Evolutionary conservation across 2,113 vertebrate species (phyloP), one percentile per base, ranked within the genome.

Genomic region (Thunnus maccoyii): DNA sequence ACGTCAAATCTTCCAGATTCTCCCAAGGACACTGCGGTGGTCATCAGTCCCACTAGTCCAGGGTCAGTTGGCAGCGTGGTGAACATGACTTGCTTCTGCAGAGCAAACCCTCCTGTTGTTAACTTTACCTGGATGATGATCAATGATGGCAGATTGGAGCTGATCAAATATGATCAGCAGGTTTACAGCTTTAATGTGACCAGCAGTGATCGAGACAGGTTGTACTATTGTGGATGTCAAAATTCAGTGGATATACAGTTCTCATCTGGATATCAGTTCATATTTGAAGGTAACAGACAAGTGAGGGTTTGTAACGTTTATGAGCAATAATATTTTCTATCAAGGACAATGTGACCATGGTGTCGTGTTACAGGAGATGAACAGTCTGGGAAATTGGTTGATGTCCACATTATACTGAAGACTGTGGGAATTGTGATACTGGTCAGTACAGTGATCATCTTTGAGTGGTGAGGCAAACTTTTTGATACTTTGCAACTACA

Each of bases 11-110:
- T 30, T 27, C 63, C 63, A 90, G 91, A 89, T 25, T 13, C 85
- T 22, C 88, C 89, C 11, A 81, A 80, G 13, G 12, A 20, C 20
- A 20, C 20, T 4, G 46, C 20, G 5, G 77, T 13, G 12, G 61
- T 41, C 44, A 10, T 87, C 58, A 72, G 73, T 69, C 12, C 41
- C 9, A 17, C 55, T 41, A 32, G 22, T 54, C 16, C 5, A 15
- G 46, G 65, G 63, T 70, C 84, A 47, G 69, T 46, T 4, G 20
- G 20, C 20, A 32, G 48, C 46, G 5, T n/a, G 84, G 84, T 92
- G 70, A 90, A 76, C 22, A 72, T 93, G 80, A 88, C 41, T 78
- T 92, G 89, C 83, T 81, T 69, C 78, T 88, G 86, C 74, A 85
- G 72, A 72, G 88, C 88, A 63, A 88, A 82, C 0, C 90, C 91